phyloP scores from a whole-genome alignment of 2,797 vertebrate species.

The Podarcis lilfordi region DNA sequence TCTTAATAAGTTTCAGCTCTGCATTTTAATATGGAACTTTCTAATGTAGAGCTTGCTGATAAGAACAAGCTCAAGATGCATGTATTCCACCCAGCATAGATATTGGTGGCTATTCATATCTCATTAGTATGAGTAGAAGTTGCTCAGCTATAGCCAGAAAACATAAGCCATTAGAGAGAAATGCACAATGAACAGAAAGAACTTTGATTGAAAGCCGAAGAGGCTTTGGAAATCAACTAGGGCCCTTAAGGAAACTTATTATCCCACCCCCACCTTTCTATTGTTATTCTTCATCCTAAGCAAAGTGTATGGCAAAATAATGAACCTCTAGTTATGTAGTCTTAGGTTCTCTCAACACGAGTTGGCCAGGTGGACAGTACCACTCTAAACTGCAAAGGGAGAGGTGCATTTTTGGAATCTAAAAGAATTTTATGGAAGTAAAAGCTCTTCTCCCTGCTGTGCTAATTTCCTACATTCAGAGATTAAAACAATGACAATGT shows the following conservation, averaged over 20 bases:
- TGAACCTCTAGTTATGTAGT: neutral
- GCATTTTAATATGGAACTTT: slow-evolving; percentile 56
- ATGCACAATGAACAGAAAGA: neutral
- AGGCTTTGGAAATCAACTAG: neutral
- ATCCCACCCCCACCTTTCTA: neutral
- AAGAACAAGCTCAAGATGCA: slow-evolving; percentile 43
- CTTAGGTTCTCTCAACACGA: neutral
- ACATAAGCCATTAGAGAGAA: slow-evolving; percentile 46
- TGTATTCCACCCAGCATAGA: slow-evolving; percentile 19
- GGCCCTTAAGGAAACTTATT: neutral
- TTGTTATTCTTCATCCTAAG: neutral
- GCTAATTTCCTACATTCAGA: neutral
- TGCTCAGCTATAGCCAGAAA: slow-evolving; percentile 31
- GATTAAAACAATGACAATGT: neutral
- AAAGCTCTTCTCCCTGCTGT: neutral
- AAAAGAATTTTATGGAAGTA: neutral
- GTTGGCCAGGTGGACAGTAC: neutral
- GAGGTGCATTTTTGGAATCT: neutral
- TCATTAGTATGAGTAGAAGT: slow-evolving; percentile 41
- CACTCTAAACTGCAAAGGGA: neutral
- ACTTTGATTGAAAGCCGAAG: slow-evolving; percentile 19
- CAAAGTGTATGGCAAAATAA: neutral
- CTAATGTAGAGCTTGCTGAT: slow-evolving; percentile 33
- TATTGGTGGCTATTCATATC: neutral
- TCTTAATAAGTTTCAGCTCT: slow-evolving; percentile 51